Conservation (phyloP, 2,113 vertebrate species). For the Cathartes aura region DNA sequence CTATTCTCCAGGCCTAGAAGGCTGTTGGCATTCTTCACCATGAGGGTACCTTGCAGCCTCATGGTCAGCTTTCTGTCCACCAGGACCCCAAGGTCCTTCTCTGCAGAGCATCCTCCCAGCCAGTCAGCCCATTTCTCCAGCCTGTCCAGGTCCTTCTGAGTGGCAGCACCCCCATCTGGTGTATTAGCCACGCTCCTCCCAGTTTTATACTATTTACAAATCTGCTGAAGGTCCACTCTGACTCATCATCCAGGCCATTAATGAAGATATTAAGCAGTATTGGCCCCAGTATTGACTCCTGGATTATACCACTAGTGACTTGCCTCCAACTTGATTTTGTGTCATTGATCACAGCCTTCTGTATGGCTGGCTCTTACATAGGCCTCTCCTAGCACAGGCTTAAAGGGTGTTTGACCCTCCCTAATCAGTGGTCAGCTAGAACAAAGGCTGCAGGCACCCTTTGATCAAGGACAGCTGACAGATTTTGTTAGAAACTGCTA, state of each 20-base stretch:
- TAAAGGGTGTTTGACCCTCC: background rate
- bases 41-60: background rate
- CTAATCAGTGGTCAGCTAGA: background rate
- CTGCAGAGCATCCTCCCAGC: background rate
- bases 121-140: background rate
- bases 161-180: fast-evolving
- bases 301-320: background rate
- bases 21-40: background rate
- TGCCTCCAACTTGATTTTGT: background rate
- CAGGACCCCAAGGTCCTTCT: background rate
- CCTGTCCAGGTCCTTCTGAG: background rate
- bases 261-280: background rate
- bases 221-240: background rate
- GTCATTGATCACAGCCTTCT: background rate
- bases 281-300: background rate
- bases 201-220: background rate
- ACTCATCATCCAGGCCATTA: background rate
- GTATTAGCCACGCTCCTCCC: background rate
- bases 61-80: background rate
- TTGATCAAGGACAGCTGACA: background rate
- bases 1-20: background rate
- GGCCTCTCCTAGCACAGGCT: background rate
- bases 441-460: background rate
- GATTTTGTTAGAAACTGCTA: background rate
- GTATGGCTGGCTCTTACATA: background rate